Evolutionary conservation across 2,888 invertebrate species (phyloP).

Genomic region (Amphipoea lucens): DNA sequence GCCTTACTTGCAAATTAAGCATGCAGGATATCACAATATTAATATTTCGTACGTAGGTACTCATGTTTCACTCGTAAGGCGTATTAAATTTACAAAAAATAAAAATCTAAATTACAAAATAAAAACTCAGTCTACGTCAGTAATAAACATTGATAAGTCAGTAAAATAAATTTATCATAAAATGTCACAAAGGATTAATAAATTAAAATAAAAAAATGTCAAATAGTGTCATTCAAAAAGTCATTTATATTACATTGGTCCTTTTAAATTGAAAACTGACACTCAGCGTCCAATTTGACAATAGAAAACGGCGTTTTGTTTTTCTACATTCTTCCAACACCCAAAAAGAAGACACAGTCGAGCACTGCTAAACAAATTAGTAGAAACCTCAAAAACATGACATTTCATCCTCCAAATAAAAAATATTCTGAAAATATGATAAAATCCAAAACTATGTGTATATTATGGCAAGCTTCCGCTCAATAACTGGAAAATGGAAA

Average conservation of each 20-base stretch:
- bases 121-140: too few relatives aligned
- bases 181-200: too few relatives aligned
- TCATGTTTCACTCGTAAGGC: too few relatives aligned
- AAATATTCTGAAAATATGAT: background rate
- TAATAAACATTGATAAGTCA: too few relatives aligned
- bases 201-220: too few relatives aligned
- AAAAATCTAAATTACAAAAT: too few relatives aligned
- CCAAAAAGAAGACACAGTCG: background rate
- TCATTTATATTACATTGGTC: background rate
- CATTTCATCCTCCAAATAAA: background rate
- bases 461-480: background rate
- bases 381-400: background rate
- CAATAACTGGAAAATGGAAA: slow-evolving; percentile 22
- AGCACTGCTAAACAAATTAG: background rate
- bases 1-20: too few relatives aligned
- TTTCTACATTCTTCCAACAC: background rate
- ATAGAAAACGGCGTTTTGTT: background rate
- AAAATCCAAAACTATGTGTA: slow-evolving; percentile 1
- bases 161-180: too few relatives aligned
- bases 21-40: too few relatives aligned
- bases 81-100: too few relatives aligned
- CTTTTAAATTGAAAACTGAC: background rate
- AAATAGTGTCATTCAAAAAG: too few relatives aligned
- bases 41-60: too few relatives aligned
- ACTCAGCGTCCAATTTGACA: background rate